These are phyloP conservation scores for Torymus texanus DNA, from an alignment of 2,888 invertebrate genomes.

Conservation along the genomic window DNA sequence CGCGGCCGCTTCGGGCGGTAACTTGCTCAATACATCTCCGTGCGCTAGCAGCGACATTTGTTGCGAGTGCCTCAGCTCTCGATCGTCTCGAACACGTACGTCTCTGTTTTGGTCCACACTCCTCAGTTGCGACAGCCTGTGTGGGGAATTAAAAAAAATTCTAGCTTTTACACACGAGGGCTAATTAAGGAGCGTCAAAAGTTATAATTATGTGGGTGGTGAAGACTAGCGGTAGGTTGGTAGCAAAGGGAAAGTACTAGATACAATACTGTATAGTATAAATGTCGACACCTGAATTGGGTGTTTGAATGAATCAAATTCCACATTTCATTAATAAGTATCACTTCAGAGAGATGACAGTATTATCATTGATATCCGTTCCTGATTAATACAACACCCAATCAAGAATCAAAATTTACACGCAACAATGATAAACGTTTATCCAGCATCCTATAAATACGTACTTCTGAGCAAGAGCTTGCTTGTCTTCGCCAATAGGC, in stretches of 20 bases:
- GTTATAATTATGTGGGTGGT: background rate
- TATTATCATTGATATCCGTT: too few relatives aligned
- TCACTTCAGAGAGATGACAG: too few relatives aligned
- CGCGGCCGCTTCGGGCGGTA: conserved; percentile 85
- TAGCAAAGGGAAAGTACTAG: background rate
- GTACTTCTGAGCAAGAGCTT: conserved; percentile 72
- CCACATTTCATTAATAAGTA: too few relatives aligned
- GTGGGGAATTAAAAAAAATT: conserved; percentile 63
- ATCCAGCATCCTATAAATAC: conserved; percentile 52
- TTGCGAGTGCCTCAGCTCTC: conserved; percentile 83
- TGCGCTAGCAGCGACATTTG: conserved; percentile 85
- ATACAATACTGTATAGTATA: background rate
- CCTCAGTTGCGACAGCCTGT: conserved; percentile 84
- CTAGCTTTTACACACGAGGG: conserved; percentile 64
- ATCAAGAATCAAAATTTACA: background rate
- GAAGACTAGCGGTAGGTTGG: background rate
- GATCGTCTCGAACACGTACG: conserved; percentile 85
- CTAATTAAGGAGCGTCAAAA: conserved; percentile 32
- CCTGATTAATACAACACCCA: too few relatives aligned
- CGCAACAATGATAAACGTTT: background rate
- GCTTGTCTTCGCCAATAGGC: conserved; percentile 66
- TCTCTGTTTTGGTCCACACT: conserved; percentile 85
- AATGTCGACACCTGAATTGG: background rate
- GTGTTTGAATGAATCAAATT: too few relatives aligned
- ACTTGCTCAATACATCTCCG: conserved; percentile 82